A percentile compares a stretch with the other conserved stretches of the same genome.
phyloP scores from a whole-genome alignment of 2,888 invertebrate genomes.

The Ophioninae sp. region DNA sequence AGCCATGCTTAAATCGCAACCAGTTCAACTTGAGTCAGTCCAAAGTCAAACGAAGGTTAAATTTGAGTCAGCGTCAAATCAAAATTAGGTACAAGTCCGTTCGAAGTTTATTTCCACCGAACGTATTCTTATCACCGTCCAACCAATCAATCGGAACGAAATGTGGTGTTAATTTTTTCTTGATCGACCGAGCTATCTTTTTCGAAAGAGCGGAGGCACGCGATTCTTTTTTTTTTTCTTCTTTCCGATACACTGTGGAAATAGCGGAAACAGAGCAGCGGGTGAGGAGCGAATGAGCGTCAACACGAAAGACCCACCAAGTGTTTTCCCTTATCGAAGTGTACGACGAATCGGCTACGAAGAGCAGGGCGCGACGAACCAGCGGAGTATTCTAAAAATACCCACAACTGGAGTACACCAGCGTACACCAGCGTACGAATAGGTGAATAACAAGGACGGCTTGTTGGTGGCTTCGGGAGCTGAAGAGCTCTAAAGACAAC shows the following conservation, averaged over 20 bases:
- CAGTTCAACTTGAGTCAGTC: too few species aligned
- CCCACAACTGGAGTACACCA: conserved; percentile 44
- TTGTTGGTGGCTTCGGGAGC: conserved; percentile 8
- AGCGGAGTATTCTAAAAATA: conserved; percentile 56
- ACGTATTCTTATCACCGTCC: not conserved
- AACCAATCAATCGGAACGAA: not conserved
- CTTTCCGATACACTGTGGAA: not conserved
- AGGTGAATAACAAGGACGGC: conserved; percentile 26
- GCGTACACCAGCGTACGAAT: conserved; percentile 44
- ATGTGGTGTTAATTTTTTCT: not conserved
- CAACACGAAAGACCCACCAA: conserved; percentile 47
- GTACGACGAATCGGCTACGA: conserved; percentile 51
- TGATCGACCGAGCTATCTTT: not conserved
- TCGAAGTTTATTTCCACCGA: not conserved
- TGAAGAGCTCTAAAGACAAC: not conserved
- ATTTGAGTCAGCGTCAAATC: too few species aligned
- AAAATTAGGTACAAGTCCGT: too few species aligned
- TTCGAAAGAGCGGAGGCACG: not conserved
- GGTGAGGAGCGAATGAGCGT: not conserved
- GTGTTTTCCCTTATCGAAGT: conserved; percentile 54
- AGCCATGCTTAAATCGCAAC: too few species aligned
- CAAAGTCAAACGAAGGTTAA: too few species aligned
- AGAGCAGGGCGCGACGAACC: conserved; percentile 44
- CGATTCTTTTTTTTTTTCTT: not conserved
- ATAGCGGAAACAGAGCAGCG: not conserved